phyloP scores from a whole-genome alignment of 2,888 invertebrate genomes.

The Hypolimnas misippus region DNA sequence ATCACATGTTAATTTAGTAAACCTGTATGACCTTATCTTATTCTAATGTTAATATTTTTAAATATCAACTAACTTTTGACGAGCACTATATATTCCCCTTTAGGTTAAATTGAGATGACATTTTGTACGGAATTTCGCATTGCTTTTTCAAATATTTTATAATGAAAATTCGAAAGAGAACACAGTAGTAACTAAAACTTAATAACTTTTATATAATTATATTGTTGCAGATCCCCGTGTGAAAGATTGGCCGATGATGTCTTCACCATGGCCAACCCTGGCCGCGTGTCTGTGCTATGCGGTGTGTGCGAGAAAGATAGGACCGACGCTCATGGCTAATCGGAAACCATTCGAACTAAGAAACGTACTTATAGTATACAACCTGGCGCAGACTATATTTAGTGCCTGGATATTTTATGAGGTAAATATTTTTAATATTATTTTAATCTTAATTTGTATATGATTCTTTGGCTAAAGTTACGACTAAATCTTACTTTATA shows the following conservation, averaged over 20 bases:
- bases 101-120: too few relatives aligned
- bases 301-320: slow-evolving; percentile 91
- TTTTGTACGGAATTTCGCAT: too few relatives aligned
- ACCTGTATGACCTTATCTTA: too few relatives aligned
- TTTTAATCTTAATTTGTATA: too few relatives aligned
- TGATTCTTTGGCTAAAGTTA: too few relatives aligned
- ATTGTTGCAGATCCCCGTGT: slow-evolving; percentile 92
- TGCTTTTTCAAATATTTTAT: too few relatives aligned
- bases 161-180: neutral
- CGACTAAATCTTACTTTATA: too few relatives aligned
- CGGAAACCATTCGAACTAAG: slow-evolving; percentile 94
- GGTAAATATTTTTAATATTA: slow-evolving; percentile 86
- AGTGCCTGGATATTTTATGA: slow-evolving; percentile 96
- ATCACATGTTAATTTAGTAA: too few relatives aligned
- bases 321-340: slow-evolving; percentile 95
- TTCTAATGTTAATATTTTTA: too few relatives aligned
- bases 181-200: neutral
- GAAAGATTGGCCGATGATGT: slow-evolving; percentile 95
- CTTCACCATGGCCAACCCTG: slow-evolving; percentile 93
- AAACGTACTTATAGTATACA: slow-evolving; percentile 91
- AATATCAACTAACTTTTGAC: too few relatives aligned
- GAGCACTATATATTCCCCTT: too few relatives aligned
- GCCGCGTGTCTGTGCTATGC: slow-evolving; percentile 93
- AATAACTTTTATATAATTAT: neutral
- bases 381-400: slow-evolving; percentile 94